Evolutionary conservation across 1,140 invertebrate species (phyloP).

Genomic region (Ceratoteleas bidentatus): DNA sequence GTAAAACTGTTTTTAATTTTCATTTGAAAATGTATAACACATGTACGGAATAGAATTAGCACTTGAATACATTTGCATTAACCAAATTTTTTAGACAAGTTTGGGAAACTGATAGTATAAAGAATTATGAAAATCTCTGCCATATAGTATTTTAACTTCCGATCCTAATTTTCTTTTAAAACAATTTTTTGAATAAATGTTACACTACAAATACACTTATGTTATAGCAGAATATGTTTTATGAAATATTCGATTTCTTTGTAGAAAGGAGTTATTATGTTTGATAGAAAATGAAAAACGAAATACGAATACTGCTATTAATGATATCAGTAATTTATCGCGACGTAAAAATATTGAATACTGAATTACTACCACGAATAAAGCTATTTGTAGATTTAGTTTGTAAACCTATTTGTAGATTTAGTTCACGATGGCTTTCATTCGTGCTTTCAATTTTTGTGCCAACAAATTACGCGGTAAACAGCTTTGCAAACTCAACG

Average conservation of each 20-base stretch:
- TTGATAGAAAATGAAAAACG: constrained; percentile 40
- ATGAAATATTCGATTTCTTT: constrained; percentile 42
- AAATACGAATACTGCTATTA: constrained; percentile 46
- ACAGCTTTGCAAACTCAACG: background rate
- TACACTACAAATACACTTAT: constrained; percentile 29
- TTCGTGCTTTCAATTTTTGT: background rate
- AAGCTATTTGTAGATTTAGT: background rate
- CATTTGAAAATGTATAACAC: too few relatives aligned
- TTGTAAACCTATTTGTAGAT: constrained; percentile 1
- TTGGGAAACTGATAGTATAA: too few relatives aligned
- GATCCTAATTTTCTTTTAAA: constrained; percentile 26
- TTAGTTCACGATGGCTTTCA: background rate
- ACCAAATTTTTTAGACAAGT: too few relatives aligned
- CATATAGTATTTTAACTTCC: constrained; percentile 9
- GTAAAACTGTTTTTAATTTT: too few relatives aligned
- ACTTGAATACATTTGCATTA: too few relatives aligned
- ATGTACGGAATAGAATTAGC: too few relatives aligned
- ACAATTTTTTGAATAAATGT: constrained; percentile 39
- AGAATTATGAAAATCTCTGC: too few relatives aligned
- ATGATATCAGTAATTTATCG: background rate
- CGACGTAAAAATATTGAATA: constrained; percentile 34
- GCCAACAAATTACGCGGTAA: background rate
- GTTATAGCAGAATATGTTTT: constrained; percentile 47
- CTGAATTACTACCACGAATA: constrained; percentile 30
- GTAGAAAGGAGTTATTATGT: constrained; percentile 49